A percentile compares a stretch with the other conserved stretches of the same genome.
phyloP scores from a whole-genome alignment of 2,113 vertebrate species.

The Fregetta grallaria region DNA sequence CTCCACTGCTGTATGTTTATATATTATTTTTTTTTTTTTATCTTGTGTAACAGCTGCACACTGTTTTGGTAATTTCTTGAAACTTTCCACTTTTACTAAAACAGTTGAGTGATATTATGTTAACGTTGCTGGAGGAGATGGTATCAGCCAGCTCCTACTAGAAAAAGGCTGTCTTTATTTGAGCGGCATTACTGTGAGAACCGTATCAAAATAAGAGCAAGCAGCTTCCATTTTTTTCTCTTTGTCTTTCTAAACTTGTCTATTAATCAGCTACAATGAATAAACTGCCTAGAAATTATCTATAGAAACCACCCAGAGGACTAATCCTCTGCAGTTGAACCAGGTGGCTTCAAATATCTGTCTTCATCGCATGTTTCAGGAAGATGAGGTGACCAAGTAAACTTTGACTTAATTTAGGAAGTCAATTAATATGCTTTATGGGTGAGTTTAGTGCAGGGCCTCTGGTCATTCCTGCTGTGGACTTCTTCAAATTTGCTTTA shows the following conservation, averaged over 20 bases:
- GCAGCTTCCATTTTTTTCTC: neutral
- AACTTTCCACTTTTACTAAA: neutral
- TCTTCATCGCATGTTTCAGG: neutral
- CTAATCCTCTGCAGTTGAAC: neutral
- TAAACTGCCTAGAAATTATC: neutral
- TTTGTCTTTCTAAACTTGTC: neutral
- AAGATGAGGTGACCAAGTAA: neutral
- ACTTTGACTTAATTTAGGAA: neutral
- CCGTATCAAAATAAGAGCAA: neutral
- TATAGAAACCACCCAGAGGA: neutral
- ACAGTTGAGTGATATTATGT: neutral
- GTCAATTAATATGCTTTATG: neutral
- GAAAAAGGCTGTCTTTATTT: neutral
- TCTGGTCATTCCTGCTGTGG: neutral
- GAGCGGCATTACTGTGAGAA: neutral
- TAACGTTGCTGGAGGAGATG: neutral
- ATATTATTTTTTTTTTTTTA: neutral
- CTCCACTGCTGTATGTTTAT: conserved; percentile 87
- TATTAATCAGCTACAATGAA: neutral
- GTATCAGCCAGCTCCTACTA: neutral
- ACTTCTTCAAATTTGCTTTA: neutral
- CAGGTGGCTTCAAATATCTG: neutral
- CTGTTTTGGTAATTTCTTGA: neutral
- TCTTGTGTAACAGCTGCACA: neutral
- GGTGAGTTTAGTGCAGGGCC: neutral